phyloP scores from a whole-genome alignment of 2,888 invertebrate genomes.

The Byasa hedistus region DNA sequence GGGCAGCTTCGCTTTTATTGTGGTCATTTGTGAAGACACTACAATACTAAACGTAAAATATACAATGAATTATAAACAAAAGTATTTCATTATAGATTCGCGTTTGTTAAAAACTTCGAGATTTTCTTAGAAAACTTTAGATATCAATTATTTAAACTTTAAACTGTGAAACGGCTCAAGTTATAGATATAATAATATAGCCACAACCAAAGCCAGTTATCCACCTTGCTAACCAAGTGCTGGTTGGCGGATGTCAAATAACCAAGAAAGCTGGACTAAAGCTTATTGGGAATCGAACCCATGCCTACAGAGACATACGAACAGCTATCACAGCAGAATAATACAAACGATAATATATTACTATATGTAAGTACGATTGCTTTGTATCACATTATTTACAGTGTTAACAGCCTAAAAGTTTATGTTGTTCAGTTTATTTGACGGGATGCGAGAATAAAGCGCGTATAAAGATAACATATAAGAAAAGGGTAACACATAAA shows the following conservation, averaged over 20 bases:
- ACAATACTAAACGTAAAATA: neutral
- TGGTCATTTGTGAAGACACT: neutral
- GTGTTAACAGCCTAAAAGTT: neutral
- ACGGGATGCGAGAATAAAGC: neutral
- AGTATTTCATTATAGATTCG: no score
- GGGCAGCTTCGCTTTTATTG: conserved; percentile 7
- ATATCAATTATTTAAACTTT: no score
- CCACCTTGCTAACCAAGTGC: no score
- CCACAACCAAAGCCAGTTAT: no score
- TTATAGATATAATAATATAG: no score
- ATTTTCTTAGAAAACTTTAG: no score
- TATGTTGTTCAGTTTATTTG: neutral
- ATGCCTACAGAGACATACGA: neutral
- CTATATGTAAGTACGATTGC: neutral
- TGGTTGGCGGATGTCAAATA: no score
- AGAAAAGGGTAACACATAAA: neutral
- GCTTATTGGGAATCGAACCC: neutral
- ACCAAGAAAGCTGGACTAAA: no score
- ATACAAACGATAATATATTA: neutral
- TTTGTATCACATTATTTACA: neutral
- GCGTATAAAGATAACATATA: no score
- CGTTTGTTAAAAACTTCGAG: no score
- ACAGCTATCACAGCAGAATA: neutral
- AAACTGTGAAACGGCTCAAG: no score
- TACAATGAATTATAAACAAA: no score